Evolutionary conservation across 2,888 invertebrate species (phyloP), one percentile per base, ranked within the genome.

Genomic region (Autographa pulchrina): DNA sequence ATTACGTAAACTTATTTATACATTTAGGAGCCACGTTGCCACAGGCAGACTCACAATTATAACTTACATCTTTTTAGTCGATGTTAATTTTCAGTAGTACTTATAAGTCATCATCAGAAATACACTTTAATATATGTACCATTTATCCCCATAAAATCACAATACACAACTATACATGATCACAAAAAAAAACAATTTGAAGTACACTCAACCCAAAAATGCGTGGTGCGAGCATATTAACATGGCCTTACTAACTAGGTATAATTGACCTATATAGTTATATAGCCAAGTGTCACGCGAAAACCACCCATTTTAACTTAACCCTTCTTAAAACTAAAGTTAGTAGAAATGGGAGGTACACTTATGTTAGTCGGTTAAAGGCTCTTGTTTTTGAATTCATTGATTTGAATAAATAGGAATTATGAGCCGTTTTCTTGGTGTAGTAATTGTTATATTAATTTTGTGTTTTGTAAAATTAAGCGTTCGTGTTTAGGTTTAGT

Each of bases 151-250:
- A 38, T 11, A 38, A 38, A 2, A 38, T 38, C 38, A 38, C 11
- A 2, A 11, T 2, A 38, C 38, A 11, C 8, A 11, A 38, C 11
- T 1, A 2, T 11, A 35, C 6, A 35, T 8, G 35, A 38, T 38
- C 11, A 38, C 18, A 72, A 60, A 70, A 69, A 68, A 73, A 71
- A 82, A 82, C 72, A 78, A 77, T 84, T 75, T 67, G 1, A 65
- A 78, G 79, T 72, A 74, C 84, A 77, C 6, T 84, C 70, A 77
- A 72, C 84, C 80, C 77, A 66, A 77, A 84, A 81, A 81, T 82
- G 85, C 88, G 84, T 88, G 86, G 84, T 52, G 70, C 64, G 31
- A 67, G 80, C 78, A 81, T 86, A 87, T 87, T 86, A 87, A 84
- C 80, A 75, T 74, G 69, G 43, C 13, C 64, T 76, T 38, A 65